A percentile compares a stretch with the other conserved stretches of the same genome.
phyloP scores from a whole-genome alignment of 2,113 vertebrate species.

The Anoura caudifer region DNA sequence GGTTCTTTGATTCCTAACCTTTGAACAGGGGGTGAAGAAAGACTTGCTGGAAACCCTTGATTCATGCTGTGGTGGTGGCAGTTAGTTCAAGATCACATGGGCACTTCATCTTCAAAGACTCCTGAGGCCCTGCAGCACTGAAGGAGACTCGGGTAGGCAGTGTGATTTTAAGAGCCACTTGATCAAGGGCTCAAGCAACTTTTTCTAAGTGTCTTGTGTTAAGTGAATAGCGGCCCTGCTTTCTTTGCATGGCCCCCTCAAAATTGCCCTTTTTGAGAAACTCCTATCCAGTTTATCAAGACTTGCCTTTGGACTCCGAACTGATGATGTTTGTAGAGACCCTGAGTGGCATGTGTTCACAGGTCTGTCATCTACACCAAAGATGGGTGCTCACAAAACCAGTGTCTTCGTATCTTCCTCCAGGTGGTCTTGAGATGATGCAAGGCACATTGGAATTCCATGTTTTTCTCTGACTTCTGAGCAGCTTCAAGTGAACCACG shows the following conservation, averaged over 20 bases:
- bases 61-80: background rate
- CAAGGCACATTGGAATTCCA: background rate
- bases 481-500: background rate
- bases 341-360: background rate
- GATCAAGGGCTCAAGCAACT: slow-evolving; percentile 28
- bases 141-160: background rate
- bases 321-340: background rate
- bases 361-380: background rate
- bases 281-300: background rate
- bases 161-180: slow-evolving; percentile 31
- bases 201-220: background rate
- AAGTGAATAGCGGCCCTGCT: background rate
- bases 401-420: background rate
- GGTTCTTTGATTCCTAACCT: slow-evolving; percentile 58
- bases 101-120: slow-evolving; percentile 71
- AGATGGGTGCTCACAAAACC: accelerated
- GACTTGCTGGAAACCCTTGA: slow-evolving; percentile 2
- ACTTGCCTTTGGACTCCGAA: background rate
- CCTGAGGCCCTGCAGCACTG: background rate
- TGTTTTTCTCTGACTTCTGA: background rate
- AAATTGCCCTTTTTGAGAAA: background rate
- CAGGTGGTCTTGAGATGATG: background rate
- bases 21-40: background rate
- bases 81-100: slow-evolving; percentile 61
- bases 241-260: background rate